A percentile compares a stretch with the other conserved stretches of the same genome.
These are phyloP conservation scores for Morpho achilles DNA, from an alignment of 2,888 invertebrate species.

Conservation along the genomic window DNA sequence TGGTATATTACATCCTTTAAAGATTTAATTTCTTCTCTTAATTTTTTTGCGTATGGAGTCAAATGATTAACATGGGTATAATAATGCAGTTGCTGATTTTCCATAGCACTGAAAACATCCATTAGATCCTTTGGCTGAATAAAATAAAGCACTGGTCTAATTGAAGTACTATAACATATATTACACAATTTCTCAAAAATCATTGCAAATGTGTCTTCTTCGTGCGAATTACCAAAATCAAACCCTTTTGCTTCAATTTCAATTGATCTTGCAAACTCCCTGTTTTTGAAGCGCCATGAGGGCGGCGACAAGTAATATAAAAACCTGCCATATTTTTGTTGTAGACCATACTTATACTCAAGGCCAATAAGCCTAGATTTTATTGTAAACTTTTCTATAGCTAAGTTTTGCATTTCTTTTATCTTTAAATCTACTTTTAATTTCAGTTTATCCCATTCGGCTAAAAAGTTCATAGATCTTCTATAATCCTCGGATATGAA, in stretches of 20 bases:
- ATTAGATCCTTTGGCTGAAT: conserved; percentile 74
- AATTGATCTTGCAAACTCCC: conserved; percentile 65
- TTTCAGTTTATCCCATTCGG: conserved; percentile 68
- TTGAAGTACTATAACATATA: conserved; percentile 53
- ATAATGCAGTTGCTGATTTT: conserved; percentile 81
- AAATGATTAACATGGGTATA: conserved; percentile 80
- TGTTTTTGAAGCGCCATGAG: conserved; percentile 76
- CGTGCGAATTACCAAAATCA: conserved; percentile 52
- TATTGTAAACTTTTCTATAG: conserved; percentile 51
- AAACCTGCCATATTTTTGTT: conserved; percentile 83
- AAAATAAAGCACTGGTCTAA: conserved; percentile 78
- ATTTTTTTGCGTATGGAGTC: conserved; percentile 68
- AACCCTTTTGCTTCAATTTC: conserved; percentile 69
- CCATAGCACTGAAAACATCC: conserved; percentile 78
- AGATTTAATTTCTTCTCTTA: conserved; percentile 62
- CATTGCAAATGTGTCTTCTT: conserved; percentile 59
- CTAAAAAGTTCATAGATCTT: conserved; percentile 77
- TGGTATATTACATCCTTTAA: conserved; percentile 59
- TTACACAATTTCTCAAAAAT: conserved; percentile 69
- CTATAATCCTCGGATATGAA: conserved; percentile 81
- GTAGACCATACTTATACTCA: conserved; percentile 81
- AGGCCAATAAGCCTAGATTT: conserved; percentile 75
- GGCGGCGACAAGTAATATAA: conserved; percentile 83
- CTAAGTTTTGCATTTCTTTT: conserved; percentile 61
- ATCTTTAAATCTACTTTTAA: conserved; percentile 58